Conservation (phyloP, 2,113 vertebrate species). For the Pelecanus crispus region DNA sequence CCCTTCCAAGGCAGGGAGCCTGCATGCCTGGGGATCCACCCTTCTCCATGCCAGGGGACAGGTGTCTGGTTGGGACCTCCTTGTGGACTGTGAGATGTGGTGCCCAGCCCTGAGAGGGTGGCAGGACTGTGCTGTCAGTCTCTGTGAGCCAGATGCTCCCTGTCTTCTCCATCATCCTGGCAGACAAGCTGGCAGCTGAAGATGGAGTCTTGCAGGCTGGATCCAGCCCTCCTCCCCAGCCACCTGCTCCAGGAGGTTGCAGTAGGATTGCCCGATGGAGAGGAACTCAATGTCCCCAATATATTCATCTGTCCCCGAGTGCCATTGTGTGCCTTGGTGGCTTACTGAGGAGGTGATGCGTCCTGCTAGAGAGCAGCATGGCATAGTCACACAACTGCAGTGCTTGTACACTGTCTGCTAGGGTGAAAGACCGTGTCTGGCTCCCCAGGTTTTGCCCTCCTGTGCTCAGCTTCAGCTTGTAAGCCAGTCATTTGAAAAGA, state of each 20-base stretch:
- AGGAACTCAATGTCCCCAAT: neutral
- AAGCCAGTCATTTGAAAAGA: neutral
- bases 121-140: neutral
- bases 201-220: neutral
- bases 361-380: neutral
- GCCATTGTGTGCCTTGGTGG: neutral
- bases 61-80: neutral
- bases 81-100: neutral
- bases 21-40: rapidly evolving
- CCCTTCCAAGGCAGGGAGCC: neutral
- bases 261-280: neutral
- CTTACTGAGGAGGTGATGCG: neutral
- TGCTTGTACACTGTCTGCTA: neutral
- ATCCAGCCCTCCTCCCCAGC: neutral
- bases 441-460: neutral
- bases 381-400: neutral
- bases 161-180: neutral
- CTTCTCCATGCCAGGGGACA: neutral
- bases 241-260: neutral
- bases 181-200: neutral
- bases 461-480: neutral
- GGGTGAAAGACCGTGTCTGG: neutral
- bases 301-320: neutral
- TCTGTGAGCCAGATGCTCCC: neutral
- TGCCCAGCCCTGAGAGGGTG: neutral